A percentile compares a stretch with the other conserved stretches of the same genome.
Conservation (phyloP, 2,888 invertebrate genomes). For the Sminthurides aquaticus region DNA sequence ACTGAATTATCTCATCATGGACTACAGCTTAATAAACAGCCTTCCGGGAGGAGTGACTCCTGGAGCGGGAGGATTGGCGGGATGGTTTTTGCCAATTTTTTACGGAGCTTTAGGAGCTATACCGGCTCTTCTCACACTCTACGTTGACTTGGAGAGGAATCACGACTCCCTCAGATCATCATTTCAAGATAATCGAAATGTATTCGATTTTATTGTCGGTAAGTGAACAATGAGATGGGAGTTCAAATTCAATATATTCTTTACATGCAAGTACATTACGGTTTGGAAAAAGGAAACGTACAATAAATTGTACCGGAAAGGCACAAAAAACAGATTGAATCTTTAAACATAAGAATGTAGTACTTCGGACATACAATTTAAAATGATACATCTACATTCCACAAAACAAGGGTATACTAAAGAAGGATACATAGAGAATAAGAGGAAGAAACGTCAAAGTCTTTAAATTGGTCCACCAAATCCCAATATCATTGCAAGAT, state of each 20-base stretch:
- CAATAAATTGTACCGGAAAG: too few relatives aligned
- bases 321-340: too few relatives aligned
- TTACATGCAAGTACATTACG: too few relatives aligned
- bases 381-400: too few relatives aligned
- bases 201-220: slow-evolving; percentile 41
- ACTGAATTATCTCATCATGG: slow-evolving; percentile 1
- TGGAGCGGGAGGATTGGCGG: slow-evolving; percentile 16
- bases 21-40: not conserved
- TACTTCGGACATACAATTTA: too few relatives aligned
- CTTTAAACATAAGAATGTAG: too few relatives aligned
- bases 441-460: too few relatives aligned
- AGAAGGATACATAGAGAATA: too few relatives aligned
- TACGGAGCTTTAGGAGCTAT: slow-evolving; percentile 39
- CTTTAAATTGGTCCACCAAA: too few relatives aligned
- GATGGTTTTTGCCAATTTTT: slow-evolving; percentile 39
- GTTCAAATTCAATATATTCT: not conserved
- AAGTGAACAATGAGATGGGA: slow-evolving; percentile 20
- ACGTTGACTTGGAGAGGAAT: slow-evolving; percentile 37
- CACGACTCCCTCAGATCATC: slow-evolving; percentile 28
- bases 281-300: too few relatives aligned
- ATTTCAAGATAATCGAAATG: slow-evolving; percentile 25
- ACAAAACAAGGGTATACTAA: too few relatives aligned
- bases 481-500: too few relatives aligned
- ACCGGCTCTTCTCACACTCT: slow-evolving; percentile 36
- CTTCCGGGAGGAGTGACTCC: slow-evolving; percentile 13